phyloP scores from a whole-genome alignment of 2,113 vertebrate genomes.

The Hiodon alosoides region DNA sequence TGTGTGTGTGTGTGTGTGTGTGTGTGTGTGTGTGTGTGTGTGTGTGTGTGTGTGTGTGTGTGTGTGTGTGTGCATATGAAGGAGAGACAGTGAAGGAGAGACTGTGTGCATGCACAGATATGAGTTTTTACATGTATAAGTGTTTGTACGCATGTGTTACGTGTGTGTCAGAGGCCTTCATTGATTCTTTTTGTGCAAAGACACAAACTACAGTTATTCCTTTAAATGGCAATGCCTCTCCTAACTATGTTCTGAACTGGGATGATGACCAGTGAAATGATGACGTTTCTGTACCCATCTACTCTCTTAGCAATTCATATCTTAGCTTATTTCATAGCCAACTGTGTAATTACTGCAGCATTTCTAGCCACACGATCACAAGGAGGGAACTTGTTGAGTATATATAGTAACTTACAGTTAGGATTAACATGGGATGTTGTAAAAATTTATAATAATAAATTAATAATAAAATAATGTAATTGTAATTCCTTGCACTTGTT shows the following conservation, averaged over 20 bases:
- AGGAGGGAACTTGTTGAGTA: not conserved
- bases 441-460: too few species aligned
- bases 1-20: too few species aligned
- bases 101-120: not conserved
- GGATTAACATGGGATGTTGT: not conserved
- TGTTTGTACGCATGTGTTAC: not conserved
- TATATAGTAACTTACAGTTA: not conserved
- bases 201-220: not conserved
- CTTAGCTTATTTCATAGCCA: not conserved
- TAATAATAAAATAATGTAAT: too few species aligned
- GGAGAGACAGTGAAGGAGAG: not conserved
- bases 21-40: not conserved
- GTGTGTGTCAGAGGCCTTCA: not conserved
- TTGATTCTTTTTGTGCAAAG: not conserved
- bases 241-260: too few species aligned
- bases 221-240: not conserved
- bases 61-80: not conserved
- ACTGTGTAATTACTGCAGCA: constrained; percentile 15
- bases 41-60: not conserved
- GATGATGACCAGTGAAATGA: too few species aligned
- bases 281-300: too few species aligned
- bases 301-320: too few species aligned
- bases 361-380: not conserved
- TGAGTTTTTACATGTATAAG: not conserved
- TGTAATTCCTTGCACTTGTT: too few species aligned